Percentiles rank a stretch among this genome's conserved stretches.
Evolutionary conservation across 2,888 invertebrate species (phyloP).

Genomic region (Cheilosia vernalis): DNA sequence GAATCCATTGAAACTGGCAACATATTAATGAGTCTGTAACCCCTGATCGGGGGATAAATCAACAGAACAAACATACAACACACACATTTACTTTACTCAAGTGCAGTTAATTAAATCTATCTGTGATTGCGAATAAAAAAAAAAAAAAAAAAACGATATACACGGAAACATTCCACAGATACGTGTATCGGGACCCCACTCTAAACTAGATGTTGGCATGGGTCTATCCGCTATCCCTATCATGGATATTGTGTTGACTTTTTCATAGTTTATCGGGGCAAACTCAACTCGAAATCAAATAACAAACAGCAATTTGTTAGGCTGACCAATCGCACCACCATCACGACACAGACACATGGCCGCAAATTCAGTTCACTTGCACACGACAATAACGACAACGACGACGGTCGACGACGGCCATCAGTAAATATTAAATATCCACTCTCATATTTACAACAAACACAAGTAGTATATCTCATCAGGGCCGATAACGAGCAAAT

Average conservation of each 20-base stretch:
- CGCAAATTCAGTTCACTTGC: slow-evolving; percentile 71
- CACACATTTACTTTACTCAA: slow-evolving; percentile 41
- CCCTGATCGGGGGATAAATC: slow-evolving; percentile 41
- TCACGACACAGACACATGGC: neutral
- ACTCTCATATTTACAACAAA: slow-evolving; percentile 65
- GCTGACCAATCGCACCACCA: neutral
- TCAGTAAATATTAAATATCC: slow-evolving; percentile 71
- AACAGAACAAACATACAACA: slow-evolving; percentile 23
- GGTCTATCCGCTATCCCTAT: slow-evolving; percentile 15
- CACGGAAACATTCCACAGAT: slow-evolving; percentile 55
- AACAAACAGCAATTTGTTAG: slow-evolving; percentile 70
- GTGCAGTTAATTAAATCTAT: slow-evolving; percentile 74
- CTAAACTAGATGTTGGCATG: slow-evolving; percentile 8
- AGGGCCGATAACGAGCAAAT: slow-evolving; percentile 70
- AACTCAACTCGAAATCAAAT: slow-evolving; percentile 62
- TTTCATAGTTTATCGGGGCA: slow-evolving; percentile 56
- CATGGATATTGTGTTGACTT: slow-evolving; percentile 42
- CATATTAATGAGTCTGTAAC: slow-evolving; percentile 72
- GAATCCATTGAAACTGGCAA: slow-evolving; percentile 65
- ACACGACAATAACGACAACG: slow-evolving; percentile 13
- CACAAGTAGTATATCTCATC: slow-evolving; percentile 57
- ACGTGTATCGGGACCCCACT: slow-evolving; percentile 39
- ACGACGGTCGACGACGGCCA: slow-evolving; percentile 23
- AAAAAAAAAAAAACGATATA: slow-evolving; percentile 18
- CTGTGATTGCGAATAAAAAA: slow-evolving; percentile 72